Evolutionary conservation across 2,888 invertebrate genomes (phyloP), one percentile per base, ranked within the genome.

Genomic region (Reticulitermes lucifugus): DNA sequence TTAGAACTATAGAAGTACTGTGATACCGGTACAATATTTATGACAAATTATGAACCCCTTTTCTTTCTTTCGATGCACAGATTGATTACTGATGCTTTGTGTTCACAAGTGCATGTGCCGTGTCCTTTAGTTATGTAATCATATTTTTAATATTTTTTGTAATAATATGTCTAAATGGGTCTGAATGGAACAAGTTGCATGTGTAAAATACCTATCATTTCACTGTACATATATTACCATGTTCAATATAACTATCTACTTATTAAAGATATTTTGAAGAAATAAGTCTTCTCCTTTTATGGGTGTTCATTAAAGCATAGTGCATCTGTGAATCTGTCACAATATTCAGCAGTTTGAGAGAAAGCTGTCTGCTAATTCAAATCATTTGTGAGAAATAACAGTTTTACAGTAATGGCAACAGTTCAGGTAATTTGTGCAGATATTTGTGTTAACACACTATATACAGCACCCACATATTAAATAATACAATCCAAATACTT

Each of bases 201-300:
- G 59, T 81, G 81, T 81, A 81, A 81, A 41, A 81, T 60, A 41
- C 59, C 81, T 81, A 14, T 81, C 81, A 81, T 81, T 41, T 81
- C 81, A 81, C 65, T 81, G 81, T 81, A 81, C 81, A 81, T 81
- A 81, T 14, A 60, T 65, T 81, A 81, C 81, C 81, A 81, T 65
- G 22, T 43, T 73, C 73, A 73, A 79, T 65, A 81, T 22, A 41
- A 81, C 29, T 81, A 35, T 81, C 81, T 65, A 81, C 81, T 81
- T 81, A 81, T 81, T 81, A 81, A 81, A 81, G 22, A 81, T 81
- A 81, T 81, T 81, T 81, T 65, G 65, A 81, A 81, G 46, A 46
- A 77, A 22, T 77, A n/a, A n/a, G 22, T 65, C 7, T 65, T 65
- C 25, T 65, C 10, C n/a, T n/a, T 65, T n/a, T 25, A 25, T 25